Conservation (phyloP, 30 jellyfish, hydroid and myxozoan species). For the Sanderia malayensis region DNA sequence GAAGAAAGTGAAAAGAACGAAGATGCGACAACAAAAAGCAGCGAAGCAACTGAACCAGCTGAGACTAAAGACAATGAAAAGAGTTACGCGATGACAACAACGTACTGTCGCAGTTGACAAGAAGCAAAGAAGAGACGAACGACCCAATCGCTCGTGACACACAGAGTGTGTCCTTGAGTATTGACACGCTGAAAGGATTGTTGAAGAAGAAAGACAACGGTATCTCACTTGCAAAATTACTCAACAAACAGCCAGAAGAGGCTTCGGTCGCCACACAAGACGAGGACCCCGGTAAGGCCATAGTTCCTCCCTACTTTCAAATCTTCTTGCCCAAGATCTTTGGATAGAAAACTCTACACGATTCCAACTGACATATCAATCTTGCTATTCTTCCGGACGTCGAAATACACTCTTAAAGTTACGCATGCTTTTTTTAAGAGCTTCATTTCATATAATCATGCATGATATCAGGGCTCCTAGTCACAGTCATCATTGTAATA, state of each 20-base stretch:
- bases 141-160: constrained; percentile 59
- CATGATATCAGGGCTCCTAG: too few relatives aligned
- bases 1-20: constrained; percentile 47
- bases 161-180: constrained; percentile 72
- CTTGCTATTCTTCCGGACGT: too few relatives aligned
- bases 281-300: constrained; percentile 87
- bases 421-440: too few relatives aligned
- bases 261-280: constrained; percentile 61
- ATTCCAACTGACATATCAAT: too few relatives aligned
- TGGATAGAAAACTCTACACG: too few relatives aligned
- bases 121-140: constrained; percentile 53
- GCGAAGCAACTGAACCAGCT: constrained; percentile 16
- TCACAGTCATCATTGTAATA: too few relatives aligned
- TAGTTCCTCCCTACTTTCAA: not conserved
- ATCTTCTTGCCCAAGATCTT: too few relatives aligned
- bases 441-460: too few relatives aligned
- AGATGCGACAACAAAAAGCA: constrained; percentile 31
- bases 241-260: constrained; percentile 68
- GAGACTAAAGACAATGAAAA: constrained; percentile 46
- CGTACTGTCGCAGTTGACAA: constrained; percentile 41
- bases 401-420: too few relatives aligned
- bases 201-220: constrained; percentile 76
- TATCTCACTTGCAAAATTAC: constrained; percentile 80
- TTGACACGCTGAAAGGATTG: constrained; percentile 83
- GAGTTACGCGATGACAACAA: constrained; percentile 44